Evolutionary conservation across 2,113 vertebrate genomes (phyloP), one percentile per base, ranked within the genome.

Genomic region (Lamprologus tigripictilis): DNA sequence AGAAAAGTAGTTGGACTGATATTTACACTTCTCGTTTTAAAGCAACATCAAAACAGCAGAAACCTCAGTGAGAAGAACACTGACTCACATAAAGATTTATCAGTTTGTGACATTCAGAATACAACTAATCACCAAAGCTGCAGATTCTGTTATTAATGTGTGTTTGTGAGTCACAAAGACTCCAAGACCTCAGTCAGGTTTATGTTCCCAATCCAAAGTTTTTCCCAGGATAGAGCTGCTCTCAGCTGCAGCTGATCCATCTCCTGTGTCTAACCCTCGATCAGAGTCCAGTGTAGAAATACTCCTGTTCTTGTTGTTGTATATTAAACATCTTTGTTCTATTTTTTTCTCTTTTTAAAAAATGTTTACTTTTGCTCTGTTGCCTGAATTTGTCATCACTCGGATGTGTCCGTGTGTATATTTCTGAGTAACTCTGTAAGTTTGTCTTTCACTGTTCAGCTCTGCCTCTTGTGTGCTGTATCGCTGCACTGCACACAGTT

Each of bases 281-380:
- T 53, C 49, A 53, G 5, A 6, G 19, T 53, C 51, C 9, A 4
- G 19, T 21, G 51, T 53, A 0, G 51, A 53, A 53, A 53, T 53
- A 21, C 19, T 21, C 0, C 19, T 0, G 9, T 53, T 53, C 35
- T 37, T 37, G 35, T 37, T 0, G 0, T 11, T 11, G 0, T 53
- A 53, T 11, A 21, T 21, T n/a, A n/a, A n/a, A 53, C 0, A 53
- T 53, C 51, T 53, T 53, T 53, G 19, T 53, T 11, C 19, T 37
- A 4, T 37, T 53, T 21, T 53, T 51, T 49, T 10, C 49, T 9
- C 49, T 51, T 51, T 51, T 9, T 51, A 37, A 37, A 51, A 51
- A 51, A n/a, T 21, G 9, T 53, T n/a, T 53, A 4, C 9, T 53
- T 53, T 11, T 54, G 51, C 1, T 53, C 51, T 21, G 0, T 53